Percentiles rank a stretch among this genome's conserved stretches.
These are phyloP conservation scores for Campopleginae sp. DNA, from an alignment of 2,888 invertebrate species.

Conservation along the genomic window DNA sequence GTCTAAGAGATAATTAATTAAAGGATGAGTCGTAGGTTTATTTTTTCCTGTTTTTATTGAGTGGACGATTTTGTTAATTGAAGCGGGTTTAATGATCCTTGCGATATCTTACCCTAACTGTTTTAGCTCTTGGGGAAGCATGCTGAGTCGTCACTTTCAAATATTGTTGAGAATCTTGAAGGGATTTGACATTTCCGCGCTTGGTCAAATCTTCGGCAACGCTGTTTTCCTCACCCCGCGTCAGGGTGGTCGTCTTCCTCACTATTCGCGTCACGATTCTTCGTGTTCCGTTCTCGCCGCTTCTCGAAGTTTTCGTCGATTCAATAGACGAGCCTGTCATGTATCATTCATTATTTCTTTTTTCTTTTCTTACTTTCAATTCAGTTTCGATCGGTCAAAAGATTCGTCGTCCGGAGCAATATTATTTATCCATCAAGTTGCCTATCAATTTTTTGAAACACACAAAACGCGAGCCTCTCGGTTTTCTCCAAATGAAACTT, in stretches of 20 bases:
- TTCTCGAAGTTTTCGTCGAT: constrained; percentile 92
- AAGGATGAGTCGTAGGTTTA: not conserved
- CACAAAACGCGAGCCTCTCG: not conserved
- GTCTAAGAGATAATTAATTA: no score
- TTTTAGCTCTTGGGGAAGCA: constrained; percentile 88
- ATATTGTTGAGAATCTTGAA: constrained; percentile 85
- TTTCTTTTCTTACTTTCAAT: constrained; percentile 10
- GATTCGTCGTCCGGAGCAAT: constrained; percentile 44
- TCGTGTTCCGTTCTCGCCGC: constrained; percentile 91
- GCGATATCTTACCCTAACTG: constrained; percentile 89
- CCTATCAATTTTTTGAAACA: not conserved
- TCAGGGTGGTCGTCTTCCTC: constrained; percentile 94
- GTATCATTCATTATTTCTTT: constrained; percentile 31
- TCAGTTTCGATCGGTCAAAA: constrained; percentile 37
- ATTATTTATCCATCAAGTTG: not conserved
- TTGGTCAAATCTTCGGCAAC: constrained; percentile 89
- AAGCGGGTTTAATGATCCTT: not conserved
- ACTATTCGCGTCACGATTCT: constrained; percentile 94
- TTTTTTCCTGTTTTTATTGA: not conserved
- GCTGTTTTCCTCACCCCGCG: constrained; percentile 93
- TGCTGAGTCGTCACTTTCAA: constrained; percentile 84
- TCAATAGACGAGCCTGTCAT: constrained; percentile 89
- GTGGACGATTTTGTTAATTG: not conserved
- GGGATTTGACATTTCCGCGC: constrained; percentile 85
- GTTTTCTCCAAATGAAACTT: not conserved